Evolutionary conservation across 1,140 invertebrate genomes (phyloP), one percentile per base, ranked within the genome.

Genomic region (Micrasema longulum): DNA sequence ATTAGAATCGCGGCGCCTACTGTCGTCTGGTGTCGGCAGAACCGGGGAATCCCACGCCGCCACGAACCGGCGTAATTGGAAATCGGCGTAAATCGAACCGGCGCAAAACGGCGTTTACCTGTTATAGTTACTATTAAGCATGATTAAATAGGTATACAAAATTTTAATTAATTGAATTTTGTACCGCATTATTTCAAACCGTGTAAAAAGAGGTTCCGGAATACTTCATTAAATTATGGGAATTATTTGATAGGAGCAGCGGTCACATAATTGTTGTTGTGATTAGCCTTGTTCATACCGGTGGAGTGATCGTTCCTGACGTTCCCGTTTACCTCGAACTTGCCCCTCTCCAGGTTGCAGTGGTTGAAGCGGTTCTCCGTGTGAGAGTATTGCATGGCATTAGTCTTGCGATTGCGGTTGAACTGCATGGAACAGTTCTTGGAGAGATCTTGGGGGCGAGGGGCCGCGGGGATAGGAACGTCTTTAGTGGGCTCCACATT

Each of bases 251-350:
- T 71, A 18, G 73, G 67, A 0, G 66, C 52, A 23, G 72, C 57
- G 1, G 68, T 67, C 14, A 74, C 72, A 23, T 60, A 74, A 43
- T 74, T 74, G 26, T 67, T 71, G 38, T 74, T 71, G 41, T 69
- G 52, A 36, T 71, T 74, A 20, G 66, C 12, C 18, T 74, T 63
- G 62, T 11, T 26, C 52, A 35, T 16, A 14, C 38, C 47, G 20
- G 26, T 23, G 6, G 7, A 23, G 20, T 50, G 36, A n/a, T n/a
- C n/a, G 7, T 14, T n/a, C 12, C 26, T 18, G 16, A 22, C 41
- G 43, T 38, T 48, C 18, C 50, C 36, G 47, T 70, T 41, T 16
- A 60, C 14, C n/a, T 63, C 70, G 36, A 18, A 53, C 43, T 71
- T 71, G 35, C 60, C 60, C 16, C 23, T n/a, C 22, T 71, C 38